Evolutionary conservation across 2,113 vertebrate species (phyloP).

Genomic region (Sciurus niger): DNA sequence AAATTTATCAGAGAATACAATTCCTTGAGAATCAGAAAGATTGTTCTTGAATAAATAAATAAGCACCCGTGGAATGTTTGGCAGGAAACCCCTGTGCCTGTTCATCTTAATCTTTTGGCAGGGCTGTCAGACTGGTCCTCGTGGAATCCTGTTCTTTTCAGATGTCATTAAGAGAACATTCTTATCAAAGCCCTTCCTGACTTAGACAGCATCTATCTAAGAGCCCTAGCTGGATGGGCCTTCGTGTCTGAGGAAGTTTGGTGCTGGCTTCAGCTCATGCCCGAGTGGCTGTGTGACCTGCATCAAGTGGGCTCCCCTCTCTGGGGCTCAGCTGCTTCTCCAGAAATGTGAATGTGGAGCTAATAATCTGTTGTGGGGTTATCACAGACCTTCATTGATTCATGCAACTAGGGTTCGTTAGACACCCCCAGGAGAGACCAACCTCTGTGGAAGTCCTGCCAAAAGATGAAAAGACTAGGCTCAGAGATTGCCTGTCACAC

Average conservation of each 20-base stretch:
- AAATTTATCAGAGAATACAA: slow-evolving; percentile 43
- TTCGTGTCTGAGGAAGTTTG: background rate
- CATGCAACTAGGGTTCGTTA: background rate
- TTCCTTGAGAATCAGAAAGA: slow-evolving; percentile 41
- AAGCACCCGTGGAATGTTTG: background rate
- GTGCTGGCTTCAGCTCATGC: background rate
- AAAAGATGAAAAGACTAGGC: background rate
- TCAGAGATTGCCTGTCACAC: background rate
- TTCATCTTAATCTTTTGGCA: background rate
- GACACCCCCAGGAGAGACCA: background rate
- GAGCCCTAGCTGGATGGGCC: background rate
- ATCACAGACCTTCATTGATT: background rate
- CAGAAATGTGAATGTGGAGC: background rate
- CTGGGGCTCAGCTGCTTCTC: background rate
- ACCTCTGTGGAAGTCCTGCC: background rate
- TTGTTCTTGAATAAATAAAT: slow-evolving; percentile 33
- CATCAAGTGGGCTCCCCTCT: background rate
- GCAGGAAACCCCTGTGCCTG: background rate
- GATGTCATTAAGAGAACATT: slow-evolving; percentile 14
- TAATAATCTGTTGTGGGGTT: background rate
- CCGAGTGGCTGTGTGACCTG: background rate
- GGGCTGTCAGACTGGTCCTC: background rate
- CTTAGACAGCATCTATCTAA: background rate
- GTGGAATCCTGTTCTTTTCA: background rate
- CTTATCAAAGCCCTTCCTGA: slow-evolving; percentile 29